Percentiles rank a stretch among this genome's conserved stretches.
phyloP scores from a whole-genome alignment of 2,888 invertebrate species.

The Conomelus anceps region DNA sequence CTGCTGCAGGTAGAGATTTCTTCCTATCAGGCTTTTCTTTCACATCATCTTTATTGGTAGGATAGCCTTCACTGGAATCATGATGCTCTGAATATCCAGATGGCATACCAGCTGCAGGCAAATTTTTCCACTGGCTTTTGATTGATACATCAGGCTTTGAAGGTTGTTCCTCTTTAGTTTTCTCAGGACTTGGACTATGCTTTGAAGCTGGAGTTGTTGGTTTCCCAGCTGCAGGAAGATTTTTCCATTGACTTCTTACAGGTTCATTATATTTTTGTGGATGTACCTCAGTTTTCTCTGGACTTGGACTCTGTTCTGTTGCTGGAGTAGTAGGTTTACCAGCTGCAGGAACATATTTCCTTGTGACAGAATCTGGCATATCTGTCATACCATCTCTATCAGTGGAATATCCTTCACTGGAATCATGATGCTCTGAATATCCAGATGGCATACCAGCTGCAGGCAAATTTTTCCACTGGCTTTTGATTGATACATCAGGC shows the following conservation, averaged over 20 bases:
- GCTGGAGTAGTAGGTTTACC: neutral
- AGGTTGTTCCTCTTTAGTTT: neutral
- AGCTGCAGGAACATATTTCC: neutral
- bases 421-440: neutral
- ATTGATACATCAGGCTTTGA: neutral
- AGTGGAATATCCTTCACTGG: neutral
- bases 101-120: slow-evolving; percentile 20
- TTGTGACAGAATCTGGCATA: neutral
- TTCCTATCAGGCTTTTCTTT: neutral
- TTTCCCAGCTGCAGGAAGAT: slow-evolving; percentile 4
- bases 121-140: slow-evolving; percentile 2
- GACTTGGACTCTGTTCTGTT: neutral
- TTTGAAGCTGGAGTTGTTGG: slow-evolving; percentile 3
- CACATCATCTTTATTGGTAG: slow-evolving; percentile 1
- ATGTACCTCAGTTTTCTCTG: neutral
- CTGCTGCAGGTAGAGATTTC: neutral
- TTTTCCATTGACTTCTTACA: neutral
- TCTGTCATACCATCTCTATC: neutral
- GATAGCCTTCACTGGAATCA: slow-evolving; percentile 2
- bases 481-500: neutral
- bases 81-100: neutral
- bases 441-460: slow-evolving; percentile 13
- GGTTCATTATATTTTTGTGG: neutral
- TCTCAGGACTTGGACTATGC: neutral
- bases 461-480: slow-evolving; percentile 5